Percentiles rank a stretch among this genome's conserved stretches.
phyloP scores from a whole-genome alignment of 2,797 vertebrate genomes.

The Propithecus perrieri region DNA sequence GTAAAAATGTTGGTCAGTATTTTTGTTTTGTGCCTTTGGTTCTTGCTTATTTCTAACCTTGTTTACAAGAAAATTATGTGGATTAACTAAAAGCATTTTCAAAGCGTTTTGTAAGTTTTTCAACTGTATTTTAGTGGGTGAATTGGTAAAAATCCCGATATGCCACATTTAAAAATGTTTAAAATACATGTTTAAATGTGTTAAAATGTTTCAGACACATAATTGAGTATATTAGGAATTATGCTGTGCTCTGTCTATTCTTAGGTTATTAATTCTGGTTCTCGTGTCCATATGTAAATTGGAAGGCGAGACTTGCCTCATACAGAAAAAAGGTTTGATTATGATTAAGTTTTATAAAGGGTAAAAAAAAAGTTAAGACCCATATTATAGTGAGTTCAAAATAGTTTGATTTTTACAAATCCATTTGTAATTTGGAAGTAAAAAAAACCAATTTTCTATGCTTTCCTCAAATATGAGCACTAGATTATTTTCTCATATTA shows the following conservation, averaged over 20 bases:
- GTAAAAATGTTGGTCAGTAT: background rate
- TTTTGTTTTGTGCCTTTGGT: slow-evolving; percentile 37
- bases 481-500: background rate
- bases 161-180: background rate
- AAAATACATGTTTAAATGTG: too few relatives aligned
- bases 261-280: background rate
- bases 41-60: background rate
- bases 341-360: slow-evolving; percentile 35
- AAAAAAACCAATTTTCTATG: background rate
- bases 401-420: slow-evolving; percentile 16
- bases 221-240: background rate
- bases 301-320: background rate
- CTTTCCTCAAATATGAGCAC: background rate
- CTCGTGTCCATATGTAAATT: background rate
- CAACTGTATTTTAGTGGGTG: background rate
- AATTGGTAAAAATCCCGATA: background rate
- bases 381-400: background rate
- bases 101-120: slow-evolving; percentile 36
- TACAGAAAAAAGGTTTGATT: background rate
- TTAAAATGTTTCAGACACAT: background rate
- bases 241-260: background rate
- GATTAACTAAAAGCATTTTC: background rate
- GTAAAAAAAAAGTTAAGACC: background rate
- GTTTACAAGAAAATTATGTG: background rate
- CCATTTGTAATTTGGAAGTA: slow-evolving; percentile 1